phyloP scores from a whole-genome alignment of 2,888 invertebrate species.

The Scotopteryx bipunctaria region DNA sequence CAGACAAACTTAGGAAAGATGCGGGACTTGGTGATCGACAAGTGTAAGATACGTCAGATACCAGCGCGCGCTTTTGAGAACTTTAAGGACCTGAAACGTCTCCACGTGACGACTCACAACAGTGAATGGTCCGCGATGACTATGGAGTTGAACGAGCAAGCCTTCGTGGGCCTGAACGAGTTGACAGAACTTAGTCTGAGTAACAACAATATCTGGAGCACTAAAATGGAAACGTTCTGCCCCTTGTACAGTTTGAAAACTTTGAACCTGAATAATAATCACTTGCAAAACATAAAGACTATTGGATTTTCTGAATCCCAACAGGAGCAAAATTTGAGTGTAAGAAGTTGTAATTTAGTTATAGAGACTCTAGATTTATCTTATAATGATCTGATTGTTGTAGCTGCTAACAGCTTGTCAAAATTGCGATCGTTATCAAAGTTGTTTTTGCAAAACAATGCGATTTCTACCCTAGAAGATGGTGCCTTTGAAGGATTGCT shows the following conservation, averaged over 20 bases:
- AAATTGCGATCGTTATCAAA: slow-evolving; percentile 86
- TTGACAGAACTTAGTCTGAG: slow-evolving; percentile 87
- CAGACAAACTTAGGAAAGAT: slow-evolving; percentile 85
- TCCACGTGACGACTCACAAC: slow-evolving; percentile 89
- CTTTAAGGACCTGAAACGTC: slow-evolving; percentile 86
- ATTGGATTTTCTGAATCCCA: slow-evolving; percentile 89
- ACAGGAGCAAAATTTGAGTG: slow-evolving; percentile 80
- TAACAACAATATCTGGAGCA: slow-evolving; percentile 90
- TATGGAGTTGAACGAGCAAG: slow-evolving; percentile 87
- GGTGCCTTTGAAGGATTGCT: slow-evolving; percentile 87
- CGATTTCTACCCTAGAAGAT: slow-evolving; percentile 88
- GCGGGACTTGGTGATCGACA: slow-evolving; percentile 87
- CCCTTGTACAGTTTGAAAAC: slow-evolving; percentile 86
- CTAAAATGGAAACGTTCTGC: slow-evolving; percentile 88
- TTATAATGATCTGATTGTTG: slow-evolving; percentile 87
- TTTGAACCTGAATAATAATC: slow-evolving; percentile 89
- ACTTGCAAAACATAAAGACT: slow-evolving; percentile 89
- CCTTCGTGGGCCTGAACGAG: slow-evolving; percentile 87
- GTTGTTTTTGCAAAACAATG: slow-evolving; percentile 89
- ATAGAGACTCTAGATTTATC: slow-evolving; percentile 89
- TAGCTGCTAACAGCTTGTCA: slow-evolving; percentile 88
- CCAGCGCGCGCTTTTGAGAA: slow-evolving; percentile 87
- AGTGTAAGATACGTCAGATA: slow-evolving; percentile 90
- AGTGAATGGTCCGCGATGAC: slow-evolving; percentile 91
- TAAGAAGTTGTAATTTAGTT: slow-evolving; percentile 87